Evolutionary conservation across 2,113 vertebrate species (phyloP).

Genomic region (Picathartes gymnocephalus): DNA sequence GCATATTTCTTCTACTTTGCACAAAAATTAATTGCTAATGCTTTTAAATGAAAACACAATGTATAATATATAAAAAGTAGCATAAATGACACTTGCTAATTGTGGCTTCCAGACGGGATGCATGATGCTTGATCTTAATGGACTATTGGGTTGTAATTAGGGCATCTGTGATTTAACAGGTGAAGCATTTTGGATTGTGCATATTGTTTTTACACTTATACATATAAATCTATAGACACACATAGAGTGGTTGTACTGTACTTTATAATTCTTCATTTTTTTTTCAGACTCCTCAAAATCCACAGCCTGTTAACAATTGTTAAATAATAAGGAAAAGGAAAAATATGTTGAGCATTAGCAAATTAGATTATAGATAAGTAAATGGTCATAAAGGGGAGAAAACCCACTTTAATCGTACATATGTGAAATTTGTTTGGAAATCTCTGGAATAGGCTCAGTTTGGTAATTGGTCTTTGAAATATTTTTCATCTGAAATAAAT

Average conservation of each 20-base stretch:
- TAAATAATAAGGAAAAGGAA: not conserved
- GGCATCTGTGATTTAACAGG: not conserved
- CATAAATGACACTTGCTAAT: not conserved
- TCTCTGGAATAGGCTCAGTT: not conserved
- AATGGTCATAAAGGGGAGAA: not conserved
- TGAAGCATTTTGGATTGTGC: conserved; percentile 26
- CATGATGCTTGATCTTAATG: not conserved
- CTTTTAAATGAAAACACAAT: not conserved
- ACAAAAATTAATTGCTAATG: not conserved
- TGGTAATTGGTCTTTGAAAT: not conserved
- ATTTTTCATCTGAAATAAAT: not conserved
- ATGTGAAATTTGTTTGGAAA: not conserved
- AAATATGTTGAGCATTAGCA: not conserved
- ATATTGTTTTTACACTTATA: not conserved
- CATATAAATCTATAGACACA: not conserved
- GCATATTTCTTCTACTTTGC: not conserved
- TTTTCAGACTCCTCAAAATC: not conserved
- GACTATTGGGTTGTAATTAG: not conserved
- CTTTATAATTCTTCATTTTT: not conserved
- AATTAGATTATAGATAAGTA: not conserved
- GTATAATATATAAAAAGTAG: not conserved
- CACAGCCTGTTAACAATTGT: not conserved
- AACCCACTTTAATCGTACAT: not conserved
- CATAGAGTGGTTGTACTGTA: not conserved
- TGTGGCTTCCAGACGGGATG: not conserved